phyloP scores from a whole-genome alignment of 2,113 vertebrate genomes.

The Polypterus bichir region DNA sequence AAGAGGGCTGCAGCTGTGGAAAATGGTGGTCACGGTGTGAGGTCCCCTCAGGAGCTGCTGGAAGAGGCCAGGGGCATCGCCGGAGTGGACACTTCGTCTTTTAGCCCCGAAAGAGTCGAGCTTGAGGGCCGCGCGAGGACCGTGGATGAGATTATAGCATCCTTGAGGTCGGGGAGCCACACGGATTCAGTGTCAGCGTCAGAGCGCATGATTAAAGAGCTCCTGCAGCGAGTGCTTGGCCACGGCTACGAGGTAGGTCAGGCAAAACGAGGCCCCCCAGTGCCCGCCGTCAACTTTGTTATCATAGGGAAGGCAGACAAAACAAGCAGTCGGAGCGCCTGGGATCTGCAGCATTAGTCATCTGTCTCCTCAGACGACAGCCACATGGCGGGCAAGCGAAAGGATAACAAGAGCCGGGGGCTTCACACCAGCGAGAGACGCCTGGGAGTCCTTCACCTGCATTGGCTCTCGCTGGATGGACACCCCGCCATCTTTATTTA shows the following conservation, averaged over 20 bases:
- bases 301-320: neutral
- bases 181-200: constrained; percentile 29
- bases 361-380: no score
- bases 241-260: constrained; percentile 48
- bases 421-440: no score
- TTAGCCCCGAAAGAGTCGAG: constrained; percentile 11
- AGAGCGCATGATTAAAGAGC: constrained; percentile 43
- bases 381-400: no score
- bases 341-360: no score
- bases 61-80: constrained; percentile 18
- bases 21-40: constrained; percentile 25
- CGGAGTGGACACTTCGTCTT: constrained; percentile 14
- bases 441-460: no score
- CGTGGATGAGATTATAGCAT: constrained; percentile 52
- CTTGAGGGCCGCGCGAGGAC: constrained; percentile 27
- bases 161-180: constrained; percentile 30
- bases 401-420: no score
- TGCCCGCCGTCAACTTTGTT: neutral
- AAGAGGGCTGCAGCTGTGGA: no score
- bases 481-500: no score
- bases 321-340: neutral
- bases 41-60: constrained; percentile 26
- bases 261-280: constrained; percentile 10
- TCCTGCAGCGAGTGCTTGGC: constrained; percentile 47
- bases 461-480: no score